Evolutionary conservation across 2,888 invertebrate genomes (phyloP), one percentile per base, ranked within the genome.

Genomic region (Nomada hirtipes): DNA sequence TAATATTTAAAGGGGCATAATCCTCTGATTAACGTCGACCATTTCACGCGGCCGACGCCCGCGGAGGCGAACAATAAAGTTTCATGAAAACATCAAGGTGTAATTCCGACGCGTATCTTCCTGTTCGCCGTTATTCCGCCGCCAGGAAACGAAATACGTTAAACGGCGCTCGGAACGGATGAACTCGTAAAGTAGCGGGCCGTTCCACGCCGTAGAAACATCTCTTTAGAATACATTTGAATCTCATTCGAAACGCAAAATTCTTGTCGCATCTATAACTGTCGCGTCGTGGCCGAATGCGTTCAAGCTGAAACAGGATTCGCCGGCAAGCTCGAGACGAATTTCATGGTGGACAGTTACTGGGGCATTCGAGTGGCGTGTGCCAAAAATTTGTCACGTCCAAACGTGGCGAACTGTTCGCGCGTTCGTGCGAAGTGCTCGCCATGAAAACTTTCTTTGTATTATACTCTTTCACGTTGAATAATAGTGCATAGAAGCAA

Each of bases 141-240:
- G 55, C 44, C 29, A 15, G 55, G 44, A 65, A 79, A 26, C 59
- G 70, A 59, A 61, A 77, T 9, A 53, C 68, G 61, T 84, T 79
- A 71, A 79, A 75, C 64, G 64, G 20, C 68, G 42, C 47, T 47
- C 44, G 74, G 23, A 75, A 73, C 71, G 77, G 84, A 90, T 88
- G 85, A 90, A 85, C 88, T 89, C 89, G 86, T 89, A 88, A 90
- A 90, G 86, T 76, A 76, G 76, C 74, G 87, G 70, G 79, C 72
- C 68, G 68, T 67, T 80, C 76, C 60, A 73, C 73, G 59, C 82
- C 76, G 75, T 83, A 82, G 84, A 82, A 87, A 82, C 82, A 85
- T 86, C 82, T 80, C 76, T 76, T 69, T 77, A 23, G 86, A 90
- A 90, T 90, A 90, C 86, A 90, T 91, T 91, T 90, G 83, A 90